Base-by-base conservation (phyloP, 2,797 vertebrate genomes). In the Sebastes hopkinsi region DNA sequence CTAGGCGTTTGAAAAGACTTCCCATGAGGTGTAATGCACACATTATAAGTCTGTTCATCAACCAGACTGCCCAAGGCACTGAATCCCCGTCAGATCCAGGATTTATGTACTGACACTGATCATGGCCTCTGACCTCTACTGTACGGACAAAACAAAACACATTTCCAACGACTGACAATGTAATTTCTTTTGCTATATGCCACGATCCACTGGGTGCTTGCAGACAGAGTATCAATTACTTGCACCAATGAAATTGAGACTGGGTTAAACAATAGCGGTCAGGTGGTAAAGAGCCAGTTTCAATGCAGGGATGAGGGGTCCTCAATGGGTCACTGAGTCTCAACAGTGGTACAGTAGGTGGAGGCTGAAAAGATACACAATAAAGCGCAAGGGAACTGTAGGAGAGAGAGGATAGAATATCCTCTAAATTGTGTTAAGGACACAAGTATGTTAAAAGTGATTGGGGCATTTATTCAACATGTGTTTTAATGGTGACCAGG, bases 191-290 rank as follows among this genome's bases (percentile, higher is more conserved):
- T 67, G 20, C 29, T 62, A 20, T 72, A 50, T 27, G 27, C 29
- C 14, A 11, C 7, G 70, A 84, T 66, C 73, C 42, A 61, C 18
- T 36, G 61, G 75, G 12, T 36, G 29, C 60, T 64, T 50, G 8
- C 32, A 72, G 42, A 61, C 25, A 6, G 50, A 36, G 72, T 86
- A 83, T 92, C 81, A 81, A 72, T 88, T 73, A 75, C 71, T 70
- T 67, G 82, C 77, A 22, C n/a, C 4, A 32, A 80, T 88, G 82
- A 87, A 92, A 88, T 27, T 71, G 75, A 89, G 68, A 62, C 23
- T 20, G 8, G 61, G 50, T 72, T 74, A 68, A 75, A 89, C 71
- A 90, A 84, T 50, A 71, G 83, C 25, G 5, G 38, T 69, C 25
- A 79, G 59, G 56, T 77, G 66, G 20, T 61, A 71, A 61, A 10